Conservation (phyloP, 2,888 invertebrate genomes). For the Entomobrya multifasciata region DNA sequence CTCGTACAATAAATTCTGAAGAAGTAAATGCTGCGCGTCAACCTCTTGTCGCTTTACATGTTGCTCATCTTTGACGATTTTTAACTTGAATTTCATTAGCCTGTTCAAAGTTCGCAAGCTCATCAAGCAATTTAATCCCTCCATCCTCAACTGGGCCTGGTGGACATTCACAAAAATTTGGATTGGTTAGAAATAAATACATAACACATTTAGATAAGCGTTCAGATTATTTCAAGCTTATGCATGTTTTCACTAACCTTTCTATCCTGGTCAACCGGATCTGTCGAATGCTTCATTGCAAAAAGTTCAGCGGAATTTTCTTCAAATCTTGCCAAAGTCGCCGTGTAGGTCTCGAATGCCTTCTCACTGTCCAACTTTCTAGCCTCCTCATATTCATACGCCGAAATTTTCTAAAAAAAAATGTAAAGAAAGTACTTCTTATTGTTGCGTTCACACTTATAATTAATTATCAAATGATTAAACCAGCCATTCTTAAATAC, state of each 20-base stretch:
- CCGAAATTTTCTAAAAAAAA: constrained; percentile 67
- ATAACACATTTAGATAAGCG: no score
- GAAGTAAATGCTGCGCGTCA: constrained; percentile 92
- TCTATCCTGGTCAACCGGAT: constrained; percentile 32
- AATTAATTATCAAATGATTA: no score
- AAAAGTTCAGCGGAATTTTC: constrained; percentile 60
- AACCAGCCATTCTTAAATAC: neutral
- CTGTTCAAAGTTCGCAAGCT: constrained; percentile 75
- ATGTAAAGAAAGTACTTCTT: neutral
- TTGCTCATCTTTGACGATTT: constrained; percentile 76
- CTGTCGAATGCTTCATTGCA: constrained; percentile 51
- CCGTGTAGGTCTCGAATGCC: constrained; percentile 10
- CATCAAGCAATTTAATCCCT: constrained; percentile 68
- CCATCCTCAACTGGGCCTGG: constrained; percentile 69
- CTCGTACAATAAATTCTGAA: constrained; percentile 97
- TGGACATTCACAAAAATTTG: no score
- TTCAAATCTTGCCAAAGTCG: constrained; percentile 48
- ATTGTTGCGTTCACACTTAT: no score
- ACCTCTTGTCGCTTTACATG: constrained; percentile 85
- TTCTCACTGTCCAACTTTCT: constrained; percentile 52
- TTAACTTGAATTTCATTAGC: constrained; percentile 75
- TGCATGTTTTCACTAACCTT: constrained; percentile 38
- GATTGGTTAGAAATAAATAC: no score
- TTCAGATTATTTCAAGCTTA: no score
- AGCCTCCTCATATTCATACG: constrained; percentile 71